Conservation (phyloP, 2,113 vertebrate genomes). For the Gambusia holbrooki region DNA sequence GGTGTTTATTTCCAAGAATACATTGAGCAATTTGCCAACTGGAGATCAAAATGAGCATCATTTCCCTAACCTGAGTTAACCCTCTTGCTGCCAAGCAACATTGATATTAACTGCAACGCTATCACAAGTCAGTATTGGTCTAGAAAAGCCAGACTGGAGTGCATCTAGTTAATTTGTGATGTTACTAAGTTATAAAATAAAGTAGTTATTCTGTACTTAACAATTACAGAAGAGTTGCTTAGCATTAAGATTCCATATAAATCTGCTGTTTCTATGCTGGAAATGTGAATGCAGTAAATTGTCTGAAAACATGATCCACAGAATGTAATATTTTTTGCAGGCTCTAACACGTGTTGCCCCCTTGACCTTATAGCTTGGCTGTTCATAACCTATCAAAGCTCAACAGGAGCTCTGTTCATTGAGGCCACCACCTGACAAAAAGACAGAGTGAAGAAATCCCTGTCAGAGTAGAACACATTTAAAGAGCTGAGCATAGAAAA, state of each 20-base stretch:
- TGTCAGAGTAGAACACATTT: slow-evolving; percentile 12
- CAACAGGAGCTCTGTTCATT: slow-evolving; percentile 4
- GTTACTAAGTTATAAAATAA: not conserved
- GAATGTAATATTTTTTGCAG: not conserved
- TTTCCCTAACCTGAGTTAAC: not conserved
- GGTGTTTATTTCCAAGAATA: not conserved
- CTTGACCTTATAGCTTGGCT: not conserved
- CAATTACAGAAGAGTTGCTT: no score
- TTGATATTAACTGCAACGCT: no score
- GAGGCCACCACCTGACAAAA: slow-evolving; percentile 27
- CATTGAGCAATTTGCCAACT: not conserved
- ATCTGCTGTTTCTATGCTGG: not conserved
- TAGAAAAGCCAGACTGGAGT: not conserved
- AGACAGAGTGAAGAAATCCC: slow-evolving; percentile 5
- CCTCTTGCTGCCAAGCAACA: no score
- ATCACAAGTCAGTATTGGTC: not conserved
- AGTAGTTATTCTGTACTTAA: not conserved
- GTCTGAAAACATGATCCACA: not conserved
- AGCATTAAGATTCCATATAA: not conserved
- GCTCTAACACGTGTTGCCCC: slow-evolving; percentile 18
- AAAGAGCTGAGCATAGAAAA: slow-evolving; percentile 20
- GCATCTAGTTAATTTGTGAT: not conserved
- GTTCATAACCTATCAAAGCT: slow-evolving; percentile 26
- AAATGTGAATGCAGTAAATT: not conserved
- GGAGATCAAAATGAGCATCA: not conserved